Base-by-base conservation (phyloP, 2,797 vertebrate species). In the Sciurus vulgaris region DNA sequence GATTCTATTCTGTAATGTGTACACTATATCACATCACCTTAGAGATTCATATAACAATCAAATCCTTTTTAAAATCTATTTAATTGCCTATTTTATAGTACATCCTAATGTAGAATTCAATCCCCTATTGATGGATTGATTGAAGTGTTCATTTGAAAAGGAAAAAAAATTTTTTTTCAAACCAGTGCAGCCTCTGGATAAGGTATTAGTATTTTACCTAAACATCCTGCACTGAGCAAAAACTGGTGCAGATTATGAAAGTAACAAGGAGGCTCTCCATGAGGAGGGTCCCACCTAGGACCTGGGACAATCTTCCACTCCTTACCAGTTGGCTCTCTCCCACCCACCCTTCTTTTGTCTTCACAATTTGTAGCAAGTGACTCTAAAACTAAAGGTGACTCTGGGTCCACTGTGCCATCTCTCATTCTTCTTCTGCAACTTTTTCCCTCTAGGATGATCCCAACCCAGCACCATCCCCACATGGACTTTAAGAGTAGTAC, bases 291-390 rank as follows among this genome's bases (percentile, higher is more conserved):
- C 35, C 2, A 3, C 2, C 0, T 4, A n/a, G 65, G 85, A 87
- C 18, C 76, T n/a, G 12, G 83, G 51, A 84, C 15, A 1, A 11
- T 35, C 54, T 49, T 61, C 47, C 7, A 35, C 72, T 44, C 41
- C 56, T n/a, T 76, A 13, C 67, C 61, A 51, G 51, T 78, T 0
- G 41, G 38, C 14, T 33, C 63, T 30, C 63, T 33, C 14, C 69
- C 81, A 17, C 49, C 63, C 63, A 63, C 33, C 30, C 35, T 72
- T 22, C 56, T 38, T 44, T 38, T 44, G 33, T 35, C 56, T 74
- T 95, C 69, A 33, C 61, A 83, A 74, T 70, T 59, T 30, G 38
- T 38, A 61, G 59, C 63, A 91, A 94, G 44, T n/a, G n/a, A 41
- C 9, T 51, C 4, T 20, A 41, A 83, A 65, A 59, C 49, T n/a